Evolutionary conservation across 2,888 invertebrate species (phyloP).

Genomic region (Tineola bisselliella): DNA sequence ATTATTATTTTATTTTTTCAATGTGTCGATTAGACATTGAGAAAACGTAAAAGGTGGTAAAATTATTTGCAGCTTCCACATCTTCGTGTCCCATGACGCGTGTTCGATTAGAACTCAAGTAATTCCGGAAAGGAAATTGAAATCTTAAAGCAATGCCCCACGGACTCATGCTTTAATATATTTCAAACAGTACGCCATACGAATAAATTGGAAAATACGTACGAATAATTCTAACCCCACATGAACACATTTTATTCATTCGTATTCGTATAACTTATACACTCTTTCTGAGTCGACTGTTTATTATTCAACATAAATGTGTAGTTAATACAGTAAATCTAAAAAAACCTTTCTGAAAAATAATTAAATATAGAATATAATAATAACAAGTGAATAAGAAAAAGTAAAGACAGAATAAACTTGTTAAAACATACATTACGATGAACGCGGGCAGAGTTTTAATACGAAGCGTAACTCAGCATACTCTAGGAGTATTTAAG

Average conservation of each 20-base stretch:
- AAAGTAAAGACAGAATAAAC: background rate
- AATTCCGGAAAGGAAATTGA: slow-evolving; percentile 68
- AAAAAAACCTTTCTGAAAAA: no score
- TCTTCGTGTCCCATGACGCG: slow-evolving; percentile 51
- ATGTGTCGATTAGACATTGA: no score
- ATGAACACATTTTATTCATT: background rate
- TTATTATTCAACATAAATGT: no score
- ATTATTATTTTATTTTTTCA: no score
- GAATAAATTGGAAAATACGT: slow-evolving; percentile 47
- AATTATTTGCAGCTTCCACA: slow-evolving; percentile 56
- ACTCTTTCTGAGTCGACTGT: no score
- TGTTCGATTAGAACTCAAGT: slow-evolving; percentile 66
- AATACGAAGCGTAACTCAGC: background rate
- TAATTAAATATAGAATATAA: no score
- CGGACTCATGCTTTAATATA: slow-evolving; percentile 41
- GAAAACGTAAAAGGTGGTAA: slow-evolving; percentile 15
- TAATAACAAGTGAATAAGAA: slow-evolving; percentile 1
- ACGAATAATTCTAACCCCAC: background rate
- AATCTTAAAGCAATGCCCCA: slow-evolving; percentile 65
- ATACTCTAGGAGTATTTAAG: background rate
- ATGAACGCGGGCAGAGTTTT: slow-evolving; percentile 1
- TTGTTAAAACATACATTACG: slow-evolving; percentile 8
- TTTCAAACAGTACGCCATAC: slow-evolving; percentile 32
- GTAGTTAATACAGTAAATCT: no score
- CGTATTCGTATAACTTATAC: no score